Conservation (phyloP, 1,140 invertebrate genomes). For the Harlomillsia oculata region DNA sequence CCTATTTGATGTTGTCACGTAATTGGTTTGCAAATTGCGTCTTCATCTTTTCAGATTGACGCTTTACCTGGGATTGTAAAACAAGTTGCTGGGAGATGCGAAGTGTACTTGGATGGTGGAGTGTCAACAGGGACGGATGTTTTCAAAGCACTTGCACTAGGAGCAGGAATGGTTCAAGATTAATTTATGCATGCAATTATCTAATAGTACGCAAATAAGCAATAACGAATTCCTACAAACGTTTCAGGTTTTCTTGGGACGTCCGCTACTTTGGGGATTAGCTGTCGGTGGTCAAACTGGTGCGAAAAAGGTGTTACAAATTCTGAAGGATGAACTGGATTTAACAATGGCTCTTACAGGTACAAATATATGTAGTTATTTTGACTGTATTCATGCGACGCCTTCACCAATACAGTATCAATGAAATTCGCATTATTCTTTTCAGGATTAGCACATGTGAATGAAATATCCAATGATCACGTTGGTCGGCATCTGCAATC, state of each 20-base stretch:
- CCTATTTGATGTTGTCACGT: no score
- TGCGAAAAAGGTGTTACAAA: constrained; percentile 58
- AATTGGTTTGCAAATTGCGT: no score
- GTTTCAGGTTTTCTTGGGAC: constrained; percentile 67
- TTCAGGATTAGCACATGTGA: not conserved
- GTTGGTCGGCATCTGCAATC: no score
- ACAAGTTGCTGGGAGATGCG: constrained; percentile 43
- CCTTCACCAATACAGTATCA: not conserved
- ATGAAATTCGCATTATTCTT: not conserved
- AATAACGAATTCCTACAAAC: not conserved
- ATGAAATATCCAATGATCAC: not conserved
- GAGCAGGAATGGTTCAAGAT: constrained; percentile 64
- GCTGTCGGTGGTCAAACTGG: constrained; percentile 65
- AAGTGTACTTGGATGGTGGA: constrained; percentile 83
- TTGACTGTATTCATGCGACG: no score
- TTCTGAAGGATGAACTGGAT: constrained; percentile 68
- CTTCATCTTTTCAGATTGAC: constrained; percentile 21
- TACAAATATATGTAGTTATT: constrained; percentile 38
- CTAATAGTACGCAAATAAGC: not conserved
- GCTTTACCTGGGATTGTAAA: constrained; percentile 31
- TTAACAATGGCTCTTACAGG: constrained; percentile 66
- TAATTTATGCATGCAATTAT: not conserved
- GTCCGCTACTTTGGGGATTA: constrained; percentile 82
- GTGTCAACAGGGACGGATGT: constrained; percentile 74
- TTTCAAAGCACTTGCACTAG: constrained; percentile 81